phyloP scores from a whole-genome alignment of 2,113 vertebrate species.

The Bufo bufo region DNA sequence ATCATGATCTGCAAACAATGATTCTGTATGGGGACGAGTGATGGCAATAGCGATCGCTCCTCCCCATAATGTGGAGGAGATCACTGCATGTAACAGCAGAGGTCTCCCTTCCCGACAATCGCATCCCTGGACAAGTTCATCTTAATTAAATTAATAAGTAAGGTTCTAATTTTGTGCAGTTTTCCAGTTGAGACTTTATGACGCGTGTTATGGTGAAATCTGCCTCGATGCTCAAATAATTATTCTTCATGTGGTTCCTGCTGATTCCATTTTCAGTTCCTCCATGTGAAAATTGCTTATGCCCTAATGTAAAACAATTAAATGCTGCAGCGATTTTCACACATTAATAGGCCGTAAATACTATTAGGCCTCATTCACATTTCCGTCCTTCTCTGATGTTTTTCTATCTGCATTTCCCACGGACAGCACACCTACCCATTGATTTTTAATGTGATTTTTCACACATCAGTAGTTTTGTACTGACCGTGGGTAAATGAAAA shows the following conservation, averaged over 20 bases:
- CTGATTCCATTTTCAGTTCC: conserved; percentile 4
- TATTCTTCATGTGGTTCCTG: background rate
- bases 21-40: no score
- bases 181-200: background rate
- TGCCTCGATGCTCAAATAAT: background rate
- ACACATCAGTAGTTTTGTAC: no score
- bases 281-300: background rate
- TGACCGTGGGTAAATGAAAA: no score
- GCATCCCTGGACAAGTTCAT: background rate
- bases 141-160: background rate
- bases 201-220: background rate
- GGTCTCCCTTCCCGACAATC: no score
- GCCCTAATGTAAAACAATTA: background rate
- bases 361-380: background rate
- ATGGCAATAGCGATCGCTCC: no score
- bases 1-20: no score
- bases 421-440: no score
- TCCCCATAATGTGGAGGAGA: no score
- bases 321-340: conserved; percentile 4
- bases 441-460: no score
- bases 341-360: background rate
- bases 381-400: no score
- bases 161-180: background rate
- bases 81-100: no score
- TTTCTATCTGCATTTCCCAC: no score